Percentiles rank a stretch among this genome's conserved stretches.
These are phyloP conservation scores for Podarcis raffonei DNA, from an alignment of 2,113 vertebrate genomes.

Conservation along the genomic window DNA sequence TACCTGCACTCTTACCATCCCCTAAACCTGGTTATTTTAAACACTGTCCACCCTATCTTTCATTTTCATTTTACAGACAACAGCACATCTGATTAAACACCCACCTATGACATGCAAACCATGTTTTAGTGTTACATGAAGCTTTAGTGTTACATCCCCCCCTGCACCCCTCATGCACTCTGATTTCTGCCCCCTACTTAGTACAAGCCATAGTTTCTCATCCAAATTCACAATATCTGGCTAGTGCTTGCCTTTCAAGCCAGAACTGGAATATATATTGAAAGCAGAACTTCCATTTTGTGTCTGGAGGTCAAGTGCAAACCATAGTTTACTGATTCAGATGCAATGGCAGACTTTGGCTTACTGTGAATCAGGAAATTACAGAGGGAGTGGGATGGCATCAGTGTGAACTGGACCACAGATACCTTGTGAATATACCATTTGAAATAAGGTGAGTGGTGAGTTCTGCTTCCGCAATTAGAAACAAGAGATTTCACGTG, in stretches of 20 bases:
- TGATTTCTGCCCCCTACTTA: not conserved
- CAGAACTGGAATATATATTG: not conserved
- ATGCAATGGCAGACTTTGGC: not conserved
- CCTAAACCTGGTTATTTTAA: not conserved
- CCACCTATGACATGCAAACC: not conserved
- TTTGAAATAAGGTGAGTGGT: not conserved
- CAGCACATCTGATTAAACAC: not conserved
- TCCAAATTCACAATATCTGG: not conserved
- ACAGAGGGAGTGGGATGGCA: not conserved
- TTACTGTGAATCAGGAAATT: not conserved
- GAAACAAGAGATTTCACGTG: not conserved
- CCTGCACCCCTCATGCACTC: not conserved
- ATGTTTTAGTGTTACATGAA: not conserved
- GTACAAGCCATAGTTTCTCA: not conserved
- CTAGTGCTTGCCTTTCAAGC: not conserved
- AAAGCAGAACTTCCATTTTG: not conserved
- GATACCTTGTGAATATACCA: not conserved
- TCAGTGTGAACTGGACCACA: constrained; percentile 1
- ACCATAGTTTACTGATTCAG: not conserved
- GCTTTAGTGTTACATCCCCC: not conserved
- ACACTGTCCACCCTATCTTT: not conserved
- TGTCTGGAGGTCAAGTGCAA: not conserved
- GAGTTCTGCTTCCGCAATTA: not conserved
- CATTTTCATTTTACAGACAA: not conserved
- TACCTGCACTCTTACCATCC: not conserved